Base-by-base conservation (phyloP, 1,140 invertebrate species). In the Palaemon carinicauda region DNA sequence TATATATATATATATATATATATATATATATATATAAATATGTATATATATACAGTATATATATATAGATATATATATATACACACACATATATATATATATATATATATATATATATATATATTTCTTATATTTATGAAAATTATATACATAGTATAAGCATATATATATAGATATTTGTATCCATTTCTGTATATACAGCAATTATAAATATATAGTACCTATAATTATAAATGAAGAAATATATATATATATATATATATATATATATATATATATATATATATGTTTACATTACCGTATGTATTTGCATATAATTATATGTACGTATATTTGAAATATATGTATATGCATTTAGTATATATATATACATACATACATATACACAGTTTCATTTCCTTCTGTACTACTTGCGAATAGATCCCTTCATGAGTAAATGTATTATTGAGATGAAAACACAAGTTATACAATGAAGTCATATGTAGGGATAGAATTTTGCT, bases 191-290 rank as follows among this genome's bases (percentile, higher is more conserved):
- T 69, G 24, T 24, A 69, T 69, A 27, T 69, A 69, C 24, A n/a
- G n/a, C n/a, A n/a, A n/a, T n/a, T n/a, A n/a, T n/a, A n/a, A n/a
- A n/a, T n/a, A n/a, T n/a, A n/a, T n/a, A n/a, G n/a, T n/a, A n/a
- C n/a, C n/a, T n/a, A n/a, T n/a, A n/a, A n/a, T n/a, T n/a, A n/a
- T n/a, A n/a, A n/a, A n/a, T n/a, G n/a, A n/a, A n/a, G n/a, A n/a
- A n/a, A 69, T 69, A 69, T 69, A 69, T 69, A 69, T 69, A 69
- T 69, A 69, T 69, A 69, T 12, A 7, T 17, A 69, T 69, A 69
- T 69, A 69, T 69, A 27, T 69, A 69, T 69, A 69, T 69, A 69
- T 27, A 69, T 69, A 69, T 69, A 69, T 69, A 69, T 69, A 27
- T 27, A 69, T 69, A 65, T 21, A 65, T 21, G n/a, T n/a, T n/a